phyloP scores from a whole-genome alignment of 2,888 invertebrate genomes.

The Timandra comae region DNA sequence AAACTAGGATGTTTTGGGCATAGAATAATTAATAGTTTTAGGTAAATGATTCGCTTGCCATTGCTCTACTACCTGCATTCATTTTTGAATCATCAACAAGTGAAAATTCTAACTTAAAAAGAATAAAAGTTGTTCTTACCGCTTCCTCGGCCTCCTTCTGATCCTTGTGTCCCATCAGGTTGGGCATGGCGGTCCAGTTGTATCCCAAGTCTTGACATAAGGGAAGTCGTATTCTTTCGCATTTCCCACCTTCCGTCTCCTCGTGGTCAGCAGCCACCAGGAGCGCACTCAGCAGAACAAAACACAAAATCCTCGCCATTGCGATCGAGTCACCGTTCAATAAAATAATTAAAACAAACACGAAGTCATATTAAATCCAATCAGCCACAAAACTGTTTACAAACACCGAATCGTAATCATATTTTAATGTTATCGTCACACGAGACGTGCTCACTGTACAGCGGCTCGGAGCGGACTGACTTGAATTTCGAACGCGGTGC shows the following conservation, averaged over 20 bases:
- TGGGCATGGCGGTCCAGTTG: constrained; percentile 92
- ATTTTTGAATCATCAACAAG: too few relatives aligned
- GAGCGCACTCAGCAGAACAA: constrained; percentile 48
- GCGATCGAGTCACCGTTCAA: constrained; percentile 36
- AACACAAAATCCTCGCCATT: constrained; percentile 63
- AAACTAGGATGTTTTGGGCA: too few relatives aligned
- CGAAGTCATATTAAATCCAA: constrained; percentile 47
- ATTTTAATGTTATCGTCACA: constrained; percentile 21
- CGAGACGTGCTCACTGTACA: constrained; percentile 33
- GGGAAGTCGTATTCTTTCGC: constrained; percentile 87
- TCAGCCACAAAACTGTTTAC: constrained; percentile 48
- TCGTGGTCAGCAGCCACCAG: constrained; percentile 63
- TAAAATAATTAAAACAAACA: constrained; percentile 32
- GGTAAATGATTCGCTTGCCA: too few relatives aligned
- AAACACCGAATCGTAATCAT: constrained; percentile 58
- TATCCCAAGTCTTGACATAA: constrained; percentile 90
- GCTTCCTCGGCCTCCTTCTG: constrained; percentile 88
- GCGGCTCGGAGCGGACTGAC: constrained; percentile 54
- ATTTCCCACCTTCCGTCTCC: constrained; percentile 75
- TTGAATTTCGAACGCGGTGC: constrained; percentile 43
- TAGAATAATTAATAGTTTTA: too few relatives aligned
- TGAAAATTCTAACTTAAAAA: too few relatives aligned
- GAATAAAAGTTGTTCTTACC: constrained; percentile 65
- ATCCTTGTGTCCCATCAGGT: constrained; percentile 87
- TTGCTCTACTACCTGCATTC: too few relatives aligned